Evolutionary conservation across 2,888 invertebrate species (phyloP).

Genomic region (Pollenia angustigena): DNA sequence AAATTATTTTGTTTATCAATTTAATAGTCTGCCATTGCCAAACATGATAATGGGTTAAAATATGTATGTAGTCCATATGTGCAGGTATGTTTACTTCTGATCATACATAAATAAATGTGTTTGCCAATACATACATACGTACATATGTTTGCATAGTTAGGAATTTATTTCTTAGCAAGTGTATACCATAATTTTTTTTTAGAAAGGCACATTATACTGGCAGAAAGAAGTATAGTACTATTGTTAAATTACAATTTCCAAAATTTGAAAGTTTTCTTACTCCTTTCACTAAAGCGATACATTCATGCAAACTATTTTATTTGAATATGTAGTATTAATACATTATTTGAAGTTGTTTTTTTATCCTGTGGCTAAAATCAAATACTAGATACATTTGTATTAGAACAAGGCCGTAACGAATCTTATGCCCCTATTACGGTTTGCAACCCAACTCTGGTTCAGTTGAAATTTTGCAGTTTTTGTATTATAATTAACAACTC

Average conservation of each 20-base stretch:
- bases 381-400: too few relatives aligned
- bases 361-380: too few relatives aligned
- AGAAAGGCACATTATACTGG: slow-evolving; percentile 54
- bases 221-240: slow-evolving; percentile 43
- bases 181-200: slow-evolving; percentile 46
- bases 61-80: neutral
- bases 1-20: slow-evolving; percentile 12
- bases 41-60: slow-evolving; percentile 24
- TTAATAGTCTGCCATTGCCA: slow-evolving; percentile 28
- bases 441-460: too few relatives aligned
- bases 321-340: neutral
- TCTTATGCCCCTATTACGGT: too few relatives aligned
- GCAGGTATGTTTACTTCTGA: neutral
- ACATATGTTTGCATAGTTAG: neutral
- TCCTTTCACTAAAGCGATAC: slow-evolving; percentile 54
- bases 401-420: too few relatives aligned
- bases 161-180: slow-evolving; percentile 25
- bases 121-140: neutral
- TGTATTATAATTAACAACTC: too few relatives aligned
- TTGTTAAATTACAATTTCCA: neutral
- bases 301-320: neutral
- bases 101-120: neutral
- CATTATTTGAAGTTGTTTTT: too few relatives aligned
- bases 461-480: too few relatives aligned
- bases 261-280: slow-evolving; percentile 60